Base-by-base conservation (phyloP, 2,797 vertebrate genomes). In the Helarctos malayanus region DNA sequence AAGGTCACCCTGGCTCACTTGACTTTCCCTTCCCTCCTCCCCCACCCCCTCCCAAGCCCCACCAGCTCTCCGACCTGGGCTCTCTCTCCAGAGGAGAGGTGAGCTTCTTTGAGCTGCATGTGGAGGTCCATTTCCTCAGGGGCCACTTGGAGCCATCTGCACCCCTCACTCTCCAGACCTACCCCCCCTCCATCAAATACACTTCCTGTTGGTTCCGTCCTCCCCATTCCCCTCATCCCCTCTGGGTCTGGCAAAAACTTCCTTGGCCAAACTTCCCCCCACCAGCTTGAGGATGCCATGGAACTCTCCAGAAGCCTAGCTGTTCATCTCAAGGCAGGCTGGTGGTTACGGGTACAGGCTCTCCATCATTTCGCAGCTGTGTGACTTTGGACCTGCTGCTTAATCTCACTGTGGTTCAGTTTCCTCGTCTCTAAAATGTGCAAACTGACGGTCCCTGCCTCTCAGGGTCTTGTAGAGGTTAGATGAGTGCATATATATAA, bases 21-120 rank as follows among this genome's bases (percentile, higher is more conserved):
- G 27, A 32, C 15, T 35, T 61, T 11, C 69, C 73, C 32, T 25
- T 27, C 38, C 38, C 5, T 14, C 41, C 14, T 45, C 13, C 41
- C 14, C 38, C 13, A 0, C 1, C 2, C 69, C 12, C 23, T 25
- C 41, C 14, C 1, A 7, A 1, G 6, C 27, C 15, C 32, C 63
- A 41, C 32, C 29, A 9, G 15, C 32, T n/a, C 63, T 18, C 32
- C 16, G n/a, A 10, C 71, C 15, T 15, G 15, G 38, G 14, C 47
- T 68, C 49, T 45, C 9, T 54, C 76, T 68, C 59, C 71, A 41
- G 59, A 68, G 35, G 13, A 68, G 3, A 78, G 35, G 10, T 41
- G 14, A n/a, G 12, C 5, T 47, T 61, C 69, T 29, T 35, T 76
- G 25, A 57, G 52, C 23, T 18, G 71, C 71, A 10, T 10, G 52